Evolutionary conservation across 2,797 vertebrate genomes (phyloP).

Genomic region (Sandelia bainsii): DNA sequence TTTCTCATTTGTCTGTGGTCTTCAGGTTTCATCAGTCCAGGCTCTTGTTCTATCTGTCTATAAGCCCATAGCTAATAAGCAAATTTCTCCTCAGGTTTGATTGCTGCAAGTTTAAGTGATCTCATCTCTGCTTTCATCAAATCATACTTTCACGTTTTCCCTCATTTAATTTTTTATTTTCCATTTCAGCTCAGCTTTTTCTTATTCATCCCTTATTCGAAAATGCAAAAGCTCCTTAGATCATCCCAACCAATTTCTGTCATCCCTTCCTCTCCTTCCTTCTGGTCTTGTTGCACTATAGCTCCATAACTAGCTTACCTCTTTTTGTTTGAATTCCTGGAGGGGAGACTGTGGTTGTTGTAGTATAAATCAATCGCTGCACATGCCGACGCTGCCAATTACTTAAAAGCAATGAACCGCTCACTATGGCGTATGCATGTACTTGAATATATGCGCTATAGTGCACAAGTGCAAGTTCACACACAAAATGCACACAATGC

Average conservation of each 20-base stretch:
- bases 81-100: conserved; percentile 17
- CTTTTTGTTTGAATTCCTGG: conserved; percentile 47
- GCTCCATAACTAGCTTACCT: conserved; percentile 39
- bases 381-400: conserved; percentile 64
- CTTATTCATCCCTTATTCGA: conserved; percentile 37
- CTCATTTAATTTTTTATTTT: conserved; percentile 2
- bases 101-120: conserved; percentile 39
- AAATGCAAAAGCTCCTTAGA: conserved; percentile 21
- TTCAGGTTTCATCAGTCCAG: conserved; percentile 18
- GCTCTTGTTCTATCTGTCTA: conserved; percentile 13
- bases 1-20: conserved; percentile 15
- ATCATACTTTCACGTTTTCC: conserved; percentile 37
- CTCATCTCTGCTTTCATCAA: conserved; percentile 37
- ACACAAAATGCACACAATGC: background rate
- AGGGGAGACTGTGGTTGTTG: conserved; percentile 48
- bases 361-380: conserved; percentile 68
- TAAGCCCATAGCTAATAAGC: conserved; percentile 15
- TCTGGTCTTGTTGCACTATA: conserved; percentile 37
- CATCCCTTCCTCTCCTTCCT: conserved; percentile 21
- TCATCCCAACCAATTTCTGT: conserved; percentile 32
- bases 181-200: conserved; percentile 38
- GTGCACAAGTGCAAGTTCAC: background rate
- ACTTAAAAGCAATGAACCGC: conserved; percentile 65
- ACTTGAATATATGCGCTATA: background rate
- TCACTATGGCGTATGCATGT: conserved; percentile 14